phyloP scores from a whole-genome alignment of 2,113 vertebrate species.

The Pelobates fuscus region DNA sequence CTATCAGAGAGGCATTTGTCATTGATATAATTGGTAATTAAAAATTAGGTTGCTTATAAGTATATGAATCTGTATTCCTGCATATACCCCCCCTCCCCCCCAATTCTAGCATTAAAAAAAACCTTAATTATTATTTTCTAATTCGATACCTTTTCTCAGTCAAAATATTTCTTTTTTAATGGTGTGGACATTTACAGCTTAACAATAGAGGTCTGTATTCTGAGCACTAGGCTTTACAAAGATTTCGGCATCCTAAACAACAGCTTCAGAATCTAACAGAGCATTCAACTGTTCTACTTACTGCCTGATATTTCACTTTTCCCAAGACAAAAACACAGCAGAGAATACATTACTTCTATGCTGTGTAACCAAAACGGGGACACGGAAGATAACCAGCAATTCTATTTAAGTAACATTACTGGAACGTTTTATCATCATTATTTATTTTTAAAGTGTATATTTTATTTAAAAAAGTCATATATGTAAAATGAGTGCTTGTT shows the following conservation, averaged over 20 bases:
- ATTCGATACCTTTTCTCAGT: slow-evolving; percentile 45
- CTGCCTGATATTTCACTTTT: slow-evolving; percentile 55
- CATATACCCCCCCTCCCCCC: too few relatives aligned
- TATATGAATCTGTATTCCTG: too few relatives aligned
- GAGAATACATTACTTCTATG: slow-evolving; percentile 60
- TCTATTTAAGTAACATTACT: slow-evolving; percentile 12
- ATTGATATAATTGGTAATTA: too few relatives aligned
- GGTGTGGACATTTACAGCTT: slow-evolving; percentile 53
- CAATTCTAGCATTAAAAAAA: too few relatives aligned
- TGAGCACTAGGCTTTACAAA: slow-evolving; percentile 54
- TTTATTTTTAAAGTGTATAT: too few relatives aligned
- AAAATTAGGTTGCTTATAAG: too few relatives aligned
- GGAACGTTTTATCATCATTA: too few relatives aligned
- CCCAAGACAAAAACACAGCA: slow-evolving; percentile 46
- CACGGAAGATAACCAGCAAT: slow-evolving; percentile 40
- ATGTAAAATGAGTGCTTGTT: too few relatives aligned
- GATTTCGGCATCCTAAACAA: slow-evolving; percentile 55
- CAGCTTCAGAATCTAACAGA: slow-evolving; percentile 52
- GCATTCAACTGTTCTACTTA: slow-evolving; percentile 55
- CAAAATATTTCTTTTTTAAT: slow-evolving; percentile 56
- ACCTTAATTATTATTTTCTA: slow-evolving; percentile 22
- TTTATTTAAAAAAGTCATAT: too few relatives aligned
- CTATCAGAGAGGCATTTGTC: too few relatives aligned
- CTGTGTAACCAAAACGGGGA: slow-evolving; percentile 15
- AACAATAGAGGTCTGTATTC: slow-evolving; percentile 58